Evolutionary conservation across 2,888 invertebrate species (phyloP).

Genomic region (Xestobium rufovillosum): DNA sequence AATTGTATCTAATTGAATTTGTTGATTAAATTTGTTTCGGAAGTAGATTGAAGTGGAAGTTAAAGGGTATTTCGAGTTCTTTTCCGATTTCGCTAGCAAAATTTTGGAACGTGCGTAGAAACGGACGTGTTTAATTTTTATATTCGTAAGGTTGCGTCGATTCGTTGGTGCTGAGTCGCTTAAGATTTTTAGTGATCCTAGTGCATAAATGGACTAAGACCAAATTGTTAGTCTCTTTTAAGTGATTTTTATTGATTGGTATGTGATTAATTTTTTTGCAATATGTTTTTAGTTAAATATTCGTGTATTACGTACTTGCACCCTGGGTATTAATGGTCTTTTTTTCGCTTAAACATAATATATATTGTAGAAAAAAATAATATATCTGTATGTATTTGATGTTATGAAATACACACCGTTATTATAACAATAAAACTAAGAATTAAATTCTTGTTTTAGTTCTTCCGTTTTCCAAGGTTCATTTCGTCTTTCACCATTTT

Average conservation of each 20-base stretch:
- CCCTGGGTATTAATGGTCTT: slow-evolving; percentile 38
- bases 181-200: too few species aligned
- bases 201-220: slow-evolving; percentile 30
- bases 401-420: slow-evolving; percentile 33
- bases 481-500: too few species aligned
- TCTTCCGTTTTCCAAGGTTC: too few species aligned
- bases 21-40: slow-evolving; percentile 2
- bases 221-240: slow-evolving; percentile 29
- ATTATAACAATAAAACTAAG: too few species aligned
- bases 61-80: too few species aligned
- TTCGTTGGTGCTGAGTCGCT: too few species aligned
- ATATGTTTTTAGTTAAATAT: slow-evolving; percentile 8
- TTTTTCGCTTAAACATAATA: slow-evolving; percentile 32
- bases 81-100: too few species aligned
- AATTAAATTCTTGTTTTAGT: too few species aligned
- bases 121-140: too few species aligned
- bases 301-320: slow-evolving; percentile 25
- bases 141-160: too few species aligned
- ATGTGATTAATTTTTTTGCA: slow-evolving; percentile 33
- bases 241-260: slow-evolving; percentile 31
- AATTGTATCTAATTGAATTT: slow-evolving; percentile 24
- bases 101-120: too few species aligned
- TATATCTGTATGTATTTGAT: slow-evolving; percentile 40
- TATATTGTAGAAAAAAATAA: slow-evolving; percentile 31
- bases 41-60: slow-evolving; percentile 1